A percentile compares a stretch with the other conserved stretches of the same genome.
These are phyloP conservation scores for Typhlomys cinereus DNA, from an alignment of 2,113 vertebrate genomes.

Conservation along the genomic window DNA sequence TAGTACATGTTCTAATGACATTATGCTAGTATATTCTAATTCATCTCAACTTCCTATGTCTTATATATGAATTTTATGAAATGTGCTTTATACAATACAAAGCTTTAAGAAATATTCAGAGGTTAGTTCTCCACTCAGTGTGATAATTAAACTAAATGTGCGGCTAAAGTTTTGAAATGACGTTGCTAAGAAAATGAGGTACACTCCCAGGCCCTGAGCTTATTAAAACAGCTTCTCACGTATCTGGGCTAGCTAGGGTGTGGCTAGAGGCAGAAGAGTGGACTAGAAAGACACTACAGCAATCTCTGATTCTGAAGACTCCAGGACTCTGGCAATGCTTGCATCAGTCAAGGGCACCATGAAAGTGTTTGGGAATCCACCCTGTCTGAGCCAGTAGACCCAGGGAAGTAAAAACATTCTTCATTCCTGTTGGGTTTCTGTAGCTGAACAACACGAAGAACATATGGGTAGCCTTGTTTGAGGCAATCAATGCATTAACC, in stretches of 20 bases:
- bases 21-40: slow-evolving; percentile 39
- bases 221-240: slow-evolving; percentile 68
- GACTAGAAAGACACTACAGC: slow-evolving; percentile 62
- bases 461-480: background rate
- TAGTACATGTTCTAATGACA: background rate
- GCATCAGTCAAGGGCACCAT: background rate
- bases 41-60: background rate
- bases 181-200: slow-evolving; percentile 46
- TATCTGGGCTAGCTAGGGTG: slow-evolving; percentile 60
- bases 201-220: slow-evolving; percentile 17
- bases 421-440: background rate
- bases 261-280: slow-evolving; percentile 16
- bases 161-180: slow-evolving; percentile 45
- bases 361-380: slow-evolving; percentile 15
- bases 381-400: background rate
- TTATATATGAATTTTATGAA: slow-evolving; percentile 42
- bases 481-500: background rate
- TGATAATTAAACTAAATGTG: slow-evolving; percentile 23
- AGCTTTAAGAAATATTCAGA: slow-evolving; percentile 37
- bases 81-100: background rate
- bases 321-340: background rate
- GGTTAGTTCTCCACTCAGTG: background rate
- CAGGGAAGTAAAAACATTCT: slow-evolving; percentile 38
- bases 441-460: slow-evolving; percentile 5
- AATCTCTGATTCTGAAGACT: background rate